A percentile compares a stretch with the other conserved stretches of the same genome.
Conservation (phyloP, 2,888 invertebrate genomes). For the Rhyacophila evoluta region DNA sequence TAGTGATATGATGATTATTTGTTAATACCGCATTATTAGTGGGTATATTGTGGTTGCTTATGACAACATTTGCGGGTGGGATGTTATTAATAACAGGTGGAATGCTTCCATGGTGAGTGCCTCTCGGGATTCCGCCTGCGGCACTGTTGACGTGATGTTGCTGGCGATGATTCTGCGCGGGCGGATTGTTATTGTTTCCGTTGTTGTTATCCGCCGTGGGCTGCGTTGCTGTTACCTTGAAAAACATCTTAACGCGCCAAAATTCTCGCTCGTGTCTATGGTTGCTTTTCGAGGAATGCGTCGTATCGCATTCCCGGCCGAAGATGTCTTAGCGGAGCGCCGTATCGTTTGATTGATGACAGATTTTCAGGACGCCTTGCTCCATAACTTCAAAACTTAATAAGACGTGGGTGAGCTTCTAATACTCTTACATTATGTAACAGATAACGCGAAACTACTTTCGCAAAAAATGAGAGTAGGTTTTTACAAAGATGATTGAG, state of each 20-base stretch:
- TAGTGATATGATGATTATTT: background rate
- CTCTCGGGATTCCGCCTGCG: background rate
- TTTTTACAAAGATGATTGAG: too few species aligned
- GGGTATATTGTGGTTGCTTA: background rate
- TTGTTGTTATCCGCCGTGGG: conserved; percentile 56
- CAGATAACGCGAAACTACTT: background rate
- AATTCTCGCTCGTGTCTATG: background rate
- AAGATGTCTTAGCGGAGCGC: background rate
- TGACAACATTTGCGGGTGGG: background rate
- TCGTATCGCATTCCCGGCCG: background rate
- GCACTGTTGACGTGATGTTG: background rate
- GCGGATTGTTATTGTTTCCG: conserved; percentile 56
- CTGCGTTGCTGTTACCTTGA: conserved; percentile 35
- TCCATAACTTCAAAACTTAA: conserved; percentile 19
- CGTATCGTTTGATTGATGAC: conserved; percentile 19
- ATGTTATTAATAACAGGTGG: conserved; percentile 34
- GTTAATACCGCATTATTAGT: background rate
- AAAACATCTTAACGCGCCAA: conserved; percentile 38
- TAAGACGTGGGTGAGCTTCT: background rate
- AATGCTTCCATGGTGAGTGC: conserved; percentile 28
- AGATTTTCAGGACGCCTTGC: conserved; percentile 5
- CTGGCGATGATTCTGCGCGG: conserved; percentile 17
- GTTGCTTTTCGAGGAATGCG: background rate
- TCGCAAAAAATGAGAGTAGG: too few species aligned
- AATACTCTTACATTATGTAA: background rate